phyloP scores from a whole-genome alignment of 2,113 vertebrate species.

The Porphyrio hochstetteri region DNA sequence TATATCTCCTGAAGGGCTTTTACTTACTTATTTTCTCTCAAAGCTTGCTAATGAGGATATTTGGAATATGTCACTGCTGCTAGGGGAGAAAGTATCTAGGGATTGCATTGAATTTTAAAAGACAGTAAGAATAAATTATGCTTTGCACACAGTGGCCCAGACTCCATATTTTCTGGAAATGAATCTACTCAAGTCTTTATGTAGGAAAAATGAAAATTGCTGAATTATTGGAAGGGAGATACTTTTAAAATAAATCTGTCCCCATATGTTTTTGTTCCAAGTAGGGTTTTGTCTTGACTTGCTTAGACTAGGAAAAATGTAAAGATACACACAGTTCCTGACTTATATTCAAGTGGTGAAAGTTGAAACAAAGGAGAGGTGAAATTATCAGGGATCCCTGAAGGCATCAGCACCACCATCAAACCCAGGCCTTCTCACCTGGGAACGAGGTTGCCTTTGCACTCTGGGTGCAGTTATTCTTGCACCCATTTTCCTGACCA shows the following conservation, averaged over 20 bases:
- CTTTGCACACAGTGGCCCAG: not conserved
- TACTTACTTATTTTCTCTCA: not conserved
- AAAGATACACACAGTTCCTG: not conserved
- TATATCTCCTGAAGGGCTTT: not conserved
- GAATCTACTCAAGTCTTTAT: not conserved
- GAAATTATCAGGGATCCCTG: not conserved
- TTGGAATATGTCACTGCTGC: not conserved
- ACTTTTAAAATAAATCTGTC: not conserved
- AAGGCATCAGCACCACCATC: not conserved
- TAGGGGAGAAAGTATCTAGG: not conserved
- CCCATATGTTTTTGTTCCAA: not conserved
- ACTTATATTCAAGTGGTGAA: not conserved
- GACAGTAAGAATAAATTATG: not conserved
- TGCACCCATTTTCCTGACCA: not conserved
- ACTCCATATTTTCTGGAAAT: not conserved
- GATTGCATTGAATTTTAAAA: not conserved
- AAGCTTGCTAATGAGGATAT: not conserved
- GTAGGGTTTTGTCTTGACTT: not conserved
- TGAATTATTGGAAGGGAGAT: not conserved
- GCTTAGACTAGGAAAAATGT: not conserved
- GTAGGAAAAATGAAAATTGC: not conserved
- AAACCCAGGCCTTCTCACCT: not conserved
- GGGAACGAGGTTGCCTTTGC: not conserved
- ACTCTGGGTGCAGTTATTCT: not conserved
- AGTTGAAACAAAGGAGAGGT: not conserved